Evolutionary conservation across 92 coral and sea anemone species (phyloP), one percentile per base, ranked within the genome.

Genomic region (Parazoanthus atlanticus): DNA sequence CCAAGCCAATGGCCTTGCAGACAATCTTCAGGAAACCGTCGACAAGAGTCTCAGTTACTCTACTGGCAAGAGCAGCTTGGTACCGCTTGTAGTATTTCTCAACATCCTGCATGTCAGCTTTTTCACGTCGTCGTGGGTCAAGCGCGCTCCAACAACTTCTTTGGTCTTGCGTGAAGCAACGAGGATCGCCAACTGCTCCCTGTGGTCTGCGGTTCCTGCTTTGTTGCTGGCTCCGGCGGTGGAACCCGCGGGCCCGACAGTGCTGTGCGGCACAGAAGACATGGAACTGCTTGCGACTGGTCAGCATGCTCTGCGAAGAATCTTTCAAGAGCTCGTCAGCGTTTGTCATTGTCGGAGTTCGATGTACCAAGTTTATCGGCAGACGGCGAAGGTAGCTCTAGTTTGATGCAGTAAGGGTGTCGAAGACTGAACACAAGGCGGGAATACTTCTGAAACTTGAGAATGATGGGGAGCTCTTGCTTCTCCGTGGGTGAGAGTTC

Each of bases 31-130:
- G 58, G 36, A 88, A 78, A 10, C 79, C 29, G 3, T 88, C 69
- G 6, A 77, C 54, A 76, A 88, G 29, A 23, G 86, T 80, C 21
- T 88, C 90, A 26, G 78, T 79, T 9, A 84, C 52, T 31, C 79
- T 61, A 28, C 1, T 8, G 12, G 90, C 78, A 23, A 88, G 75
- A 21, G 86, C 86, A 19, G 65, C 49, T 73, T 79, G 86, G 56
- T 88, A 88, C 32, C 90, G 56, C 80, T 88, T 88, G 19, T 78
- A 41, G 38, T 76, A 80, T 46, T 88, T 88, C 28, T 88, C 74
- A 30, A 79, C 90, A 6, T 78, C 86, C 7, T 79, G 56, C n/a
- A 21, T 38, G 61, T 79, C 58, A 87, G 6, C 30, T 26, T 34
- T 52, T 86, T 86, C 15, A 87, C 78, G 26, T 87, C 85, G 74